These are phyloP conservation scores for Drosophila paranaensis DNA, from an alignment of 2,888 invertebrate genomes.

Conservation along the genomic window DNA sequence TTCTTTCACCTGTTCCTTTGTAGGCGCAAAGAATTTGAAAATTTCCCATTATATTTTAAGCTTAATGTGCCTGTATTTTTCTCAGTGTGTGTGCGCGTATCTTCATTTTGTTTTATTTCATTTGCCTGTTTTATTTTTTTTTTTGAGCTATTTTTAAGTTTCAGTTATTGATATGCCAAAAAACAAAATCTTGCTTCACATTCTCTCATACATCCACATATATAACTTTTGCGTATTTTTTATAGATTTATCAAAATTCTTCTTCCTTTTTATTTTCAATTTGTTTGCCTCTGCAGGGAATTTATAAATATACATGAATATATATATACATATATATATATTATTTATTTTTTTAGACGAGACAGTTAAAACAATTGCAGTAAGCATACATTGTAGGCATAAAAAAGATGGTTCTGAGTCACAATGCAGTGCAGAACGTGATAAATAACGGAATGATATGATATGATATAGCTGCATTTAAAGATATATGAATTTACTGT, in stretches of 20 bases:
- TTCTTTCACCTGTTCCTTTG: conserved; percentile 45
- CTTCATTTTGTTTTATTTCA: conserved; percentile 34
- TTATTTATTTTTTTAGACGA: conserved; percentile 9
- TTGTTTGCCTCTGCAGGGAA: not conserved
- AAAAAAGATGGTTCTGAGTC: conserved; percentile 19
- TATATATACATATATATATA: not conserved
- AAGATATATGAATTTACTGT: conserved; percentile 17
- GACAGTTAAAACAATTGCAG: not conserved
- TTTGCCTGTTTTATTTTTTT: conserved; percentile 43
- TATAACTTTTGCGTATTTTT: conserved; percentile 38
- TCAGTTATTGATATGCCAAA: conserved; percentile 81
- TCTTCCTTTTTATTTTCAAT: conserved; percentile 10
- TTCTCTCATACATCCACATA: conserved; percentile 10
- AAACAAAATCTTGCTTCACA: conserved; percentile 57
- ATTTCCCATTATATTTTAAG: conserved; percentile 55
- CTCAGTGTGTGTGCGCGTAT: conserved; percentile 8
- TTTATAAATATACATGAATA: not conserved
- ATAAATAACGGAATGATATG: conserved; percentile 1
- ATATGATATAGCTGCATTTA: not conserved
- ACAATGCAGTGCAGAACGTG: conserved; percentile 51
- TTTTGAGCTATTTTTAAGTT: conserved; percentile 75
- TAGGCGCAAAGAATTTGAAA: conserved; percentile 40
- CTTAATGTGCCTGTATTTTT: conserved; percentile 43
- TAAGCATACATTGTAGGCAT: not conserved
- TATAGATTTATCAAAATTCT: conserved; percentile 49